phyloP scores from a whole-genome alignment of 2,113 vertebrate genomes.

The Cottus gobio region DNA sequence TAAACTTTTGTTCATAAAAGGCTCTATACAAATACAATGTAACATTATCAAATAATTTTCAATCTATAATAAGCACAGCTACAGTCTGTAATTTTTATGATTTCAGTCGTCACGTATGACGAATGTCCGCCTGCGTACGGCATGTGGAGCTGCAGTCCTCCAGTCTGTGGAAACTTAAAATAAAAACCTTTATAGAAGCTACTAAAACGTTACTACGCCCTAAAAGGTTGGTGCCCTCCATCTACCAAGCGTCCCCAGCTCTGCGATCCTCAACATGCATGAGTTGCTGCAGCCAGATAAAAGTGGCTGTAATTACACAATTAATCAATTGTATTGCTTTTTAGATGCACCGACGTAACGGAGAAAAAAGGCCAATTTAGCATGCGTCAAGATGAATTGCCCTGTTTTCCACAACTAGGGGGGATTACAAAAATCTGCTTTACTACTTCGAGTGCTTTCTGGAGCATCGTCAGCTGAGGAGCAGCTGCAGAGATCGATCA shows the following conservation, averaged over 20 bases:
- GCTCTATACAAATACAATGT: background rate
- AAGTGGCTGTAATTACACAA: conserved; percentile 68
- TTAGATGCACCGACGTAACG: conserved; percentile 55
- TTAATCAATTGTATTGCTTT: conserved; percentile 74
- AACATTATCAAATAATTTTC: background rate
- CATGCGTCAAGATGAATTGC: conserved; percentile 69
- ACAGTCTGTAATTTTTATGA: conserved; percentile 7
- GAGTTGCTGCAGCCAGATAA: conserved; percentile 44
- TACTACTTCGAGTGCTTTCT: conserved; percentile 35
- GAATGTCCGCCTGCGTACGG: background rate
- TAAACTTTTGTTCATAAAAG: no score
- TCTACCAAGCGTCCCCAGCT: conserved; percentile 46
- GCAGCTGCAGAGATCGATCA: conserved; percentile 40
- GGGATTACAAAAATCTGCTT: conserved; percentile 44
- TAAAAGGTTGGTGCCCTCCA: conserved; percentile 34
- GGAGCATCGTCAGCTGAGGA: conserved; percentile 37
- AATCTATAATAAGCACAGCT: background rate
- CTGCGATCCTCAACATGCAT: conserved; percentile 15
- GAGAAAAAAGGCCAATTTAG: conserved; percentile 61
- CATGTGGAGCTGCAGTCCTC: background rate
- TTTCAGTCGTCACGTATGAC: conserved; percentile 2
- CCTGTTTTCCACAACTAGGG: conserved; percentile 52
- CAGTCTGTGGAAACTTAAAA: conserved; percentile 23
- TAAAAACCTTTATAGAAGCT: conserved; percentile 25
- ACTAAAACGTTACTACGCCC: conserved; percentile 35